phyloP scores from a whole-genome alignment of 2,888 invertebrate genomes.

The Crossocerus cetratus region DNA sequence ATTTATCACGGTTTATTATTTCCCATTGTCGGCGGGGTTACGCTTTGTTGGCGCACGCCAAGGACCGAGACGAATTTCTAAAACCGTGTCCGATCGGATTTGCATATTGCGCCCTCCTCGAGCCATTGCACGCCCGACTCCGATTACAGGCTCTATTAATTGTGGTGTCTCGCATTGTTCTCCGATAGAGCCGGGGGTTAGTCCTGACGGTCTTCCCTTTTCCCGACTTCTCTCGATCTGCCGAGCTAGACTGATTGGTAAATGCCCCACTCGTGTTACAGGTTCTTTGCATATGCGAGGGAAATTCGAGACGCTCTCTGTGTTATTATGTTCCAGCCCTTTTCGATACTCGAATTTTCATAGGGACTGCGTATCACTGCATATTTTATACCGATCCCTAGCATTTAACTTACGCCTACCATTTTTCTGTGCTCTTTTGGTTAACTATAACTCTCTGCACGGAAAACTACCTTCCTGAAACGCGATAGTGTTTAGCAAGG shows the following conservation, averaged over 20 bases:
- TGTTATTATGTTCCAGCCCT: not conserved
- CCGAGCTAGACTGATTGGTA: not conserved
- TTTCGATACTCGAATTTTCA: too few relatives aligned
- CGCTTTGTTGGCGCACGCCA: constrained; percentile 69
- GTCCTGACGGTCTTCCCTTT: constrained; percentile 6
- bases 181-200: constrained; percentile 17
- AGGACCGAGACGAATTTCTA: constrained; percentile 69
- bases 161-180: constrained; percentile 57
- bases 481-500: too few relatives aligned
- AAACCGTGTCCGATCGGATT: constrained; percentile 77
- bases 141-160: constrained; percentile 71
- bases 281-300: not conserved
- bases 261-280: not conserved
- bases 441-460: too few relatives aligned
- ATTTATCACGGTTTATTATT: constrained; percentile 78
- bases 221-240: constrained; percentile 7
- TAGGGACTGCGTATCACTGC: too few relatives aligned
- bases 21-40: constrained; percentile 74
- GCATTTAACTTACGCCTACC: too few relatives aligned
- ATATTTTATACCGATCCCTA: too few relatives aligned
- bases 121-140: constrained; percentile 58
- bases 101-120: constrained; percentile 67
- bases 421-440: too few relatives aligned
- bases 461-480: too few relatives aligned
- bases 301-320: not conserved